phyloP scores from a whole-genome alignment of 2,888 invertebrate genomes.

The Apeira syringaria region DNA sequence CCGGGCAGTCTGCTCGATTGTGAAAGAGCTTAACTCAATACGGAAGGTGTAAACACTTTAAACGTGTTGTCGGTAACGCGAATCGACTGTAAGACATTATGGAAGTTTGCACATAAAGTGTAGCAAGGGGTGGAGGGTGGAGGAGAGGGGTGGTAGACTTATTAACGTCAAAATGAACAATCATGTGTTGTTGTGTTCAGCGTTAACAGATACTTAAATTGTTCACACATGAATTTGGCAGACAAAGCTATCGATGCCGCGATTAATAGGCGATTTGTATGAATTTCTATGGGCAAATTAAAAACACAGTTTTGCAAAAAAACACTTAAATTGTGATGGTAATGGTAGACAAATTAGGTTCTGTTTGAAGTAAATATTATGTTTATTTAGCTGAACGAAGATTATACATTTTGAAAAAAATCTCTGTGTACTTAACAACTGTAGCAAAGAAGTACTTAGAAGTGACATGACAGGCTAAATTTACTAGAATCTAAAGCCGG shows the following conservation, averaged over 20 bases:
- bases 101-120: constrained; percentile 1
- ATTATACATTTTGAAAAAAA: no score
- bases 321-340: no score
- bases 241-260: constrained; percentile 3
- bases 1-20: no score
- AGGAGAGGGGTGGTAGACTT: not conserved
- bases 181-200: constrained; percentile 10
- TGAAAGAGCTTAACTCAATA: constrained; percentile 2
- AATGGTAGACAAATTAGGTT: no score
- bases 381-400: no score
- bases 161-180: constrained; percentile 14
- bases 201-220: constrained; percentile 16
- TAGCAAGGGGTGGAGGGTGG: not conserved
- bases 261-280: not conserved
- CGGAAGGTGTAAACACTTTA: constrained; percentile 16
- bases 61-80: constrained; percentile 12
- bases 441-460: no score
- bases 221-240: constrained; percentile 8
- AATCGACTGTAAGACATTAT: constrained; percentile 13
- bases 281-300: no score
- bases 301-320: no score
- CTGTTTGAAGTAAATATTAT: no score
- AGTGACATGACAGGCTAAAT: no score
- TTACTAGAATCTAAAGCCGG: no score
- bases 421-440: no score